Evolutionary conservation across 2,797 vertebrate genomes (phyloP).

Genomic region (Pogonophryne albipinna): DNA sequence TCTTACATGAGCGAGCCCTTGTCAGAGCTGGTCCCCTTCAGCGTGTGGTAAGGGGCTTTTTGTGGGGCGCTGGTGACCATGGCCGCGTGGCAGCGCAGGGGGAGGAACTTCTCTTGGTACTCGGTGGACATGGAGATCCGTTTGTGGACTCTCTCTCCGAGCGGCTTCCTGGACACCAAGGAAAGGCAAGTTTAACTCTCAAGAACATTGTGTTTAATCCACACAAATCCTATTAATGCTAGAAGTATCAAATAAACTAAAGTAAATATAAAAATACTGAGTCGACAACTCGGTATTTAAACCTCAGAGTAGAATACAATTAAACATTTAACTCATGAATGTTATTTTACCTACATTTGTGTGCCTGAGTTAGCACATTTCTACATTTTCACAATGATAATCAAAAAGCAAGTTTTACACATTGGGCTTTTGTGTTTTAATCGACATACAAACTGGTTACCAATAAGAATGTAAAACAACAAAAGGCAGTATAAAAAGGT

Average conservation of each 20-base stretch:
- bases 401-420: neutral
- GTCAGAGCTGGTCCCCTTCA: neutral
- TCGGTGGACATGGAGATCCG: conserved; percentile 48
- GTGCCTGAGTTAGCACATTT: no score
- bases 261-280: neutral
- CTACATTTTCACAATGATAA: neutral
- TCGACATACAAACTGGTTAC: no score
- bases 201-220: neutral
- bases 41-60: conserved; percentile 19
- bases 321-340: no score
- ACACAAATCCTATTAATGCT: no score
- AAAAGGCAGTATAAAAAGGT: no score
- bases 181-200: neutral
- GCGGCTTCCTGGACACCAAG: conserved; percentile 35
- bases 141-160: neutral
- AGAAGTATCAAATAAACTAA: neutral
- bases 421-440: no score
- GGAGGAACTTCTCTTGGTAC: conserved; percentile 63
- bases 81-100: neutral
- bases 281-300: neutral
- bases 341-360: neutral
- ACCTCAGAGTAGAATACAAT: no score
- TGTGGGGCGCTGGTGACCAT: neutral
- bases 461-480: no score
- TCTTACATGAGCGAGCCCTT: conserved; percentile 42